These are phyloP conservation scores for Hydroisotoma schaefferi DNA, from an alignment of 2,888 invertebrate genomes.

Conservation along the genomic window DNA sequence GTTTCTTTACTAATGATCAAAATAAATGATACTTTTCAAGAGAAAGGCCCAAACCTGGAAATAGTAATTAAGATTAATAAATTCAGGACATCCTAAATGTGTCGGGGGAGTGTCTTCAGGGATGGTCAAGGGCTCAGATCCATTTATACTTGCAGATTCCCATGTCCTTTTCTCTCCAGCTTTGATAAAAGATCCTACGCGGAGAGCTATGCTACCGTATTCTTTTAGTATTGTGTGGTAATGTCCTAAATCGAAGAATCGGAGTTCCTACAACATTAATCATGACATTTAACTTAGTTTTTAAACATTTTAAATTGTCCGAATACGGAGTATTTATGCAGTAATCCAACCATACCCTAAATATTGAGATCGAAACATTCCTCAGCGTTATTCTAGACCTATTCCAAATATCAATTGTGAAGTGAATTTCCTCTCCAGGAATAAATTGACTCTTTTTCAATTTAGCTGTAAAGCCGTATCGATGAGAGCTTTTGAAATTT, in stretches of 20 bases:
- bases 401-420: constrained; percentile 31
- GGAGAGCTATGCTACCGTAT: constrained; percentile 9
- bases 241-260: neutral
- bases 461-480: constrained; percentile 1
- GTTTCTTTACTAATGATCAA: too few species aligned
- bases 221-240: neutral
- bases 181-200: constrained; percentile 13
- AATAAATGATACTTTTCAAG: neutral
- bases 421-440: constrained; percentile 21
- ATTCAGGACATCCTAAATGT: constrained; percentile 15
- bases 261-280: neutral
- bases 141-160: neutral
- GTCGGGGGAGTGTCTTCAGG: constrained; percentile 25
- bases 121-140: constrained; percentile 14
- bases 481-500: constrained; percentile 1
- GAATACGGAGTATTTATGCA: too few species aligned
- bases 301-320: too few species aligned
- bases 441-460: neutral
- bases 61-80: constrained; percentile 30
- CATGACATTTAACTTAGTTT: neutral
- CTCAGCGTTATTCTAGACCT: constrained; percentile 17
- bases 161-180: constrained; percentile 16
- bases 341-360: too few species aligned
- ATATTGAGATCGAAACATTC: constrained; percentile 17
- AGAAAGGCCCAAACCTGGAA: constrained; percentile 14